Evolutionary conservation across 2,888 invertebrate genomes (phyloP).

Genomic region (Callyntrura sp.): DNA sequence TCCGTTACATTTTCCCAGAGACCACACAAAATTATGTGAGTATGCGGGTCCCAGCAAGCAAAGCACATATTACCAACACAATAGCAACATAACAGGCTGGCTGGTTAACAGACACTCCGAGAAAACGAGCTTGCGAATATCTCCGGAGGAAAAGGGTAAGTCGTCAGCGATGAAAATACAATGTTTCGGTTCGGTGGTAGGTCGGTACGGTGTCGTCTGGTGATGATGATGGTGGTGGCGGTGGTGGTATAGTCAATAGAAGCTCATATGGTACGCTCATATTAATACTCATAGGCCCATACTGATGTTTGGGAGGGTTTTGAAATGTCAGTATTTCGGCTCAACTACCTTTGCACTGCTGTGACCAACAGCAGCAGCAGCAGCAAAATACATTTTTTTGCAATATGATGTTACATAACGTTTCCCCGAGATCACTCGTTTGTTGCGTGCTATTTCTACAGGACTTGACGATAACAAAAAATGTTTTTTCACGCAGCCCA

Average conservation of each 20-base stretch:
- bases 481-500: constrained; percentile 11
- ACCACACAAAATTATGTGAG: too few species aligned
- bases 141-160: constrained; percentile 52
- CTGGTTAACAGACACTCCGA: constrained; percentile 32
- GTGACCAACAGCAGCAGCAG: constrained; percentile 8
- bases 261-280: constrained; percentile 4
- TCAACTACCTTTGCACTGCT: neutral
- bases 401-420: constrained; percentile 45
- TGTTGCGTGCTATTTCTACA: constrained; percentile 41
- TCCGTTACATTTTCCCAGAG: too few species aligned
- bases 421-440: constrained; percentile 62
- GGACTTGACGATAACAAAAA: constrained; percentile 42
- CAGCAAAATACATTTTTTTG: constrained; percentile 2
- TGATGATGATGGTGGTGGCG: too few species aligned
- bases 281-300: neutral
- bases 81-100: neutral
- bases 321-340: neutral
- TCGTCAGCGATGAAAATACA: neutral
- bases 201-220: neutral
- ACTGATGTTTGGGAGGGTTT: neutral
- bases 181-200: constrained; percentile 30
- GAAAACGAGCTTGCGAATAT: constrained; percentile 50
- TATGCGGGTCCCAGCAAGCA: too few species aligned
- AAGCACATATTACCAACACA: neutral
- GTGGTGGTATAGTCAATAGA: neutral